These are phyloP conservation scores for Vandiemenella viatica DNA, from an alignment of 2,888 invertebrate species.

Conservation along the genomic window DNA sequence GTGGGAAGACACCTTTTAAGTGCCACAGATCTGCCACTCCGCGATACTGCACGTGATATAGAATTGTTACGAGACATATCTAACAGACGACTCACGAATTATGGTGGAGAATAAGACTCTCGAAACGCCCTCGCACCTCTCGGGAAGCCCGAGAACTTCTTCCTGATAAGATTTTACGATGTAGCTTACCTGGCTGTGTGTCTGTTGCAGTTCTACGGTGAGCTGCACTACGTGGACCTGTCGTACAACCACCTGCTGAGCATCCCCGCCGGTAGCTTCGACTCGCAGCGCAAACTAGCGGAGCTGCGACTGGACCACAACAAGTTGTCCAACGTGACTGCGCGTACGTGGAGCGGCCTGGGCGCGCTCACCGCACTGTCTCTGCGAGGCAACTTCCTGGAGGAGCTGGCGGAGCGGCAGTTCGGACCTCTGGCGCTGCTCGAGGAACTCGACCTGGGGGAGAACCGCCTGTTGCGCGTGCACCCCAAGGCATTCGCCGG, in stretches of 20 bases:
- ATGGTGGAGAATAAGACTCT: too few species aligned
- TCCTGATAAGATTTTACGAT: too few species aligned
- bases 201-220: constrained; percentile 80
- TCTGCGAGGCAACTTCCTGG: constrained; percentile 64
- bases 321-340: constrained; percentile 65
- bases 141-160: too few species aligned
- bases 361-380: constrained; percentile 65
- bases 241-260: constrained; percentile 72
- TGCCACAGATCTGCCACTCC: too few species aligned
- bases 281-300: constrained; percentile 63
- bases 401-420: constrained; percentile 57
- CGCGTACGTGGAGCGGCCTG: constrained; percentile 64
- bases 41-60: too few species aligned
- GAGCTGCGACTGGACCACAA: constrained; percentile 73
- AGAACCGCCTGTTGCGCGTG: constrained; percentile 68
- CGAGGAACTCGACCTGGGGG: constrained; percentile 72
- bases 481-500: constrained; percentile 63
- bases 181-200: too few species aligned
- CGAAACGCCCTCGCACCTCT: too few species aligned
- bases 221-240: constrained; percentile 69
- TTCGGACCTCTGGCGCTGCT: constrained; percentile 60
- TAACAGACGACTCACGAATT: too few species aligned
- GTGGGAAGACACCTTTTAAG: too few species aligned
- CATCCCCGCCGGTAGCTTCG: constrained; percentile 64
- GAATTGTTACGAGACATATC: too few species aligned